A percentile compares a stretch with the other conserved stretches of the same genome.
These are phyloP conservation scores for Lathamus discolor DNA, from an alignment of 2,113 vertebrate species.

Conservation along the genomic window DNA sequence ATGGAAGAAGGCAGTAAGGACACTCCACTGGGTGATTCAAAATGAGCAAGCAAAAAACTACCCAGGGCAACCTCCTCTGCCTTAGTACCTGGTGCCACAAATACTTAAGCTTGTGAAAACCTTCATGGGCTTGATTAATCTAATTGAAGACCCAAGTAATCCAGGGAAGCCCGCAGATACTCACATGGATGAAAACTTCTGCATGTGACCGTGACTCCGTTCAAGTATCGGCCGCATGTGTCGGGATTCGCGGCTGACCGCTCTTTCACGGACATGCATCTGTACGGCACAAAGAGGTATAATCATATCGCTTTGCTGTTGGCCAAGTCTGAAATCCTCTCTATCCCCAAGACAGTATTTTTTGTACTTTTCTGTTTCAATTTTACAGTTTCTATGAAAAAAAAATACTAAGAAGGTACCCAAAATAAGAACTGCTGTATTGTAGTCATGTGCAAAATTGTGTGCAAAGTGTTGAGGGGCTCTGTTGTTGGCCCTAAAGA, in stretches of 20 bases:
- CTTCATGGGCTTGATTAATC: background rate
- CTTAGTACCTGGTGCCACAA: background rate
- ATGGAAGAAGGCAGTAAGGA: background rate
- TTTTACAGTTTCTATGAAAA: background rate
- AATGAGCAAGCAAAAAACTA: background rate
- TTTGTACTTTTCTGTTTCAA: background rate
- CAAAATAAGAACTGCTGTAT: background rate
- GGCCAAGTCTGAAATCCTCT: background rate
- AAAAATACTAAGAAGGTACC: background rate
- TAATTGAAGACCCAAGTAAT: background rate
- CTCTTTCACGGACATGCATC: accelerated
- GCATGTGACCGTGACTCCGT: accelerated
- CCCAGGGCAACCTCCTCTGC: background rate
- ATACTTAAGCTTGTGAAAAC: background rate
- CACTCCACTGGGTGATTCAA: background rate
- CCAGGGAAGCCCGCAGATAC: background rate
- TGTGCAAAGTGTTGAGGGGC: background rate
- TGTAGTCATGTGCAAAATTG: background rate
- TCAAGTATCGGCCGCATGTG: background rate
- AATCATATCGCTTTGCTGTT: accelerated
- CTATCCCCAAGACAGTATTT: background rate
- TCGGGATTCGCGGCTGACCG: accelerated
- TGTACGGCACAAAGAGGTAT: accelerated
- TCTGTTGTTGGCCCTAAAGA: accelerated
- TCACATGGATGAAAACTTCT: background rate